A percentile compares a stretch with the other conserved stretches of the same genome.
Conservation (phyloP, 2,888 invertebrate genomes). For the Theodoxus fluviatilis region DNA sequence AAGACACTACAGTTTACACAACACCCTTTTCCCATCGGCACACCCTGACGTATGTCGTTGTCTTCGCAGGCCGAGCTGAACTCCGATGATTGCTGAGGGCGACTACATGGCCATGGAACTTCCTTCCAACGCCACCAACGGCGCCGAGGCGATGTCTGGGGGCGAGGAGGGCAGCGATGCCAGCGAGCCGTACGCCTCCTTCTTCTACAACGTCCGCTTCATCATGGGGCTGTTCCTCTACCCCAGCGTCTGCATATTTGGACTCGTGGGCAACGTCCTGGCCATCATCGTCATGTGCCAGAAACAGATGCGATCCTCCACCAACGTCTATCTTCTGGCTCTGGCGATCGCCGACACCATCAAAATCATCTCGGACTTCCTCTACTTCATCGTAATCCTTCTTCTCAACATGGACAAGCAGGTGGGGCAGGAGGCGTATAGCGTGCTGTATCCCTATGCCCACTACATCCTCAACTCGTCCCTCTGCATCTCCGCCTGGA, state of each 20-base stretch:
- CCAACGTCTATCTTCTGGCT: constrained; percentile 59
- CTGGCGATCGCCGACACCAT: constrained; percentile 59
- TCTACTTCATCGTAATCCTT: constrained; percentile 59
- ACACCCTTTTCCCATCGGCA: not conserved
- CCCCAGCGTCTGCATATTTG: constrained; percentile 57
- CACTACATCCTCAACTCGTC: constrained; percentile 61
- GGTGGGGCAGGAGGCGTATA: constrained; percentile 51
- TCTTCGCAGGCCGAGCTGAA: not conserved
- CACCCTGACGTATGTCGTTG: not conserved
- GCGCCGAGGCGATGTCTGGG: too few relatives aligned
- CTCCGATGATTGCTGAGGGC: too few relatives aligned
- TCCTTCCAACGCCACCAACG: not conserved
- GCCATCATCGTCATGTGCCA: constrained; percentile 57
- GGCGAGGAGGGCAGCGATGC: too few relatives aligned
- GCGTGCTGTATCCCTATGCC: constrained; percentile 62
- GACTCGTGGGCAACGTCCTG: constrained; percentile 57
- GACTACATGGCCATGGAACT: too few relatives aligned
- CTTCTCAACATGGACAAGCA: constrained; percentile 44
- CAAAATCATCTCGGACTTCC: constrained; percentile 59
- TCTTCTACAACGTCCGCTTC: constrained; percentile 54
- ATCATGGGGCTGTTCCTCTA: constrained; percentile 59
- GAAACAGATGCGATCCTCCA: constrained; percentile 59
- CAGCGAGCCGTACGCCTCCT: constrained; percentile 29
- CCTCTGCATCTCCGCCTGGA: constrained; percentile 59
- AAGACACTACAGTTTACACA: too few relatives aligned